These are phyloP conservation scores for Timema cristinae DNA, from an alignment of 2,888 invertebrate genomes.

Conservation along the genomic window DNA sequence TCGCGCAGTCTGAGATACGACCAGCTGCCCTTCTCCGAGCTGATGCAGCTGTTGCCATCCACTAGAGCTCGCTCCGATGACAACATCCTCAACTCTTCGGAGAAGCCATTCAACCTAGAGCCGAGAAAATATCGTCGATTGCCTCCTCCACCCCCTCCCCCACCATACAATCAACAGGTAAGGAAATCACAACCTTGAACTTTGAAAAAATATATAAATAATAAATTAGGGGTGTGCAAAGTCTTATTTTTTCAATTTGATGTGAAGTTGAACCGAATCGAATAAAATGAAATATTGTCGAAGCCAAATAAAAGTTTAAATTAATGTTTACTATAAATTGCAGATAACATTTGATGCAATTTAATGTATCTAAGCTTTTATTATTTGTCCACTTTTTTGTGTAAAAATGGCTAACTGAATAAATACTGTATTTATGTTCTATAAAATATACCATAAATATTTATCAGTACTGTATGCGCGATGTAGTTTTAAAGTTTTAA, in stretches of 20 bases:
- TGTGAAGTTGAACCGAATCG: neutral
- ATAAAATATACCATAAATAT: too few species aligned
- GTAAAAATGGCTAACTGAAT: too few species aligned
- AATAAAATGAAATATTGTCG: neutral
- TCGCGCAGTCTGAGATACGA: slow-evolving; percentile 45
- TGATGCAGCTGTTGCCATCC: slow-evolving; percentile 17
- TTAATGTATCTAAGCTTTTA: neutral
- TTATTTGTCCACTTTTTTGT: too few species aligned
- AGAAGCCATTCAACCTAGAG: slow-evolving; percentile 40
- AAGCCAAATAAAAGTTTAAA: neutral
- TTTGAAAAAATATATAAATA: too few species aligned
- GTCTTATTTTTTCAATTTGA: too few species aligned
- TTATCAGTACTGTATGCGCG: too few species aligned
- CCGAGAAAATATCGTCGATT: slow-evolving; percentile 35
- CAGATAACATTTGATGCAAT: neutral
- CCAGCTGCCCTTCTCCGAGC: slow-evolving; percentile 32
- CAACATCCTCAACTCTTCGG: slow-evolving; percentile 69
- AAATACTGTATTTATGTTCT: too few species aligned
- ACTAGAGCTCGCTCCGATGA: slow-evolving; percentile 75
- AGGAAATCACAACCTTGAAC: neutral
- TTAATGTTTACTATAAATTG: neutral
- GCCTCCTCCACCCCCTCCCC: slow-evolving; percentile 51
- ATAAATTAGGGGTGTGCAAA: too few species aligned
- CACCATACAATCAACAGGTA: slow-evolving; percentile 48
- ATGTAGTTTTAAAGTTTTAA: too few species aligned